Conservation (phyloP, 2,888 invertebrate genomes). For the Xanthostigma xanthostigma region DNA sequence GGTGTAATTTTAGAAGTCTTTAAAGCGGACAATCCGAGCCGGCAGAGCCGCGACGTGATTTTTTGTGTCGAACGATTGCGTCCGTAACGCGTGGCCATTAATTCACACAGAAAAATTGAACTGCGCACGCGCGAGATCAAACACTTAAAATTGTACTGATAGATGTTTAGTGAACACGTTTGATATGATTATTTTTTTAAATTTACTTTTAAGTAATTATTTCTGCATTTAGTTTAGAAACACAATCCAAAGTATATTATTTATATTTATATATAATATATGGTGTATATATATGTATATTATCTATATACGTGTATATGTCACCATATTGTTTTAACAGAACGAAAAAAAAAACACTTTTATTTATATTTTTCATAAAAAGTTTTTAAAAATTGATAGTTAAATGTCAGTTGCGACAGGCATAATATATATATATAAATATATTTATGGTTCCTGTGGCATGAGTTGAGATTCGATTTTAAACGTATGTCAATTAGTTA, state of each 20-base stretch:
- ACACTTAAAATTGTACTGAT: neutral
- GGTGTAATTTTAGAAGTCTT: too few species aligned
- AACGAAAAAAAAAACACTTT: constrained; percentile 1
- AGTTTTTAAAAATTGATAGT: neutral
- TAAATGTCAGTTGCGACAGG: constrained; percentile 12
- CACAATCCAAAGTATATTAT: constrained; percentile 5
- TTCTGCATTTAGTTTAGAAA: constrained; percentile 7
- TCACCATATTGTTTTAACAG: neutral
- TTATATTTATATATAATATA: neutral
- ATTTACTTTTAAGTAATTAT: neutral
- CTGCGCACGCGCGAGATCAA: neutral
- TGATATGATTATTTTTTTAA: neutral
- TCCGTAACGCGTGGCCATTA: neutral
- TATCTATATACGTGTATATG: neutral
- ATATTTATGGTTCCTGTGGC: constrained; percentile 15
- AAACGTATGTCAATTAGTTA: constrained; percentile 20
- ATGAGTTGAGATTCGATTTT: constrained; percentile 14
- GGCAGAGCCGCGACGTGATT: too few species aligned
- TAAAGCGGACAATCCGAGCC: too few species aligned
- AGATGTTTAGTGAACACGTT: neutral
- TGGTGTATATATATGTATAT: neutral
- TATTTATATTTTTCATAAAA: neutral
- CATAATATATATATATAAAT: constrained; percentile 8
- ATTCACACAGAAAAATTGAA: neutral
- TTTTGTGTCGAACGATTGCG: too few species aligned